These are phyloP conservation scores for Sepiola atlantica DNA, from an alignment of 2,888 invertebrate species.

Conservation along the genomic window DNA sequence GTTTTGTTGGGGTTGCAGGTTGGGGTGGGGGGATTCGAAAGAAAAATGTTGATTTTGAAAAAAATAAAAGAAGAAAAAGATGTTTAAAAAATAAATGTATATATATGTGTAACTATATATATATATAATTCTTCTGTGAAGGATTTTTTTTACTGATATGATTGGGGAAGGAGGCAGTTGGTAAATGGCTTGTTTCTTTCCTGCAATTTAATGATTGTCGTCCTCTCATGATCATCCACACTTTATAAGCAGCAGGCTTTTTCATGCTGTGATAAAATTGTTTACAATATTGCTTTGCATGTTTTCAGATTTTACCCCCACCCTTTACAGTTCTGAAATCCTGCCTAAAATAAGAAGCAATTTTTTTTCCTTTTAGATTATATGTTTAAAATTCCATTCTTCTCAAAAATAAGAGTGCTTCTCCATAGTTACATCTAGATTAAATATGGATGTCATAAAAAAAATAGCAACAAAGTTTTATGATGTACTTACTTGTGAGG, in stretches of 20 bases:
- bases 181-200: no score
- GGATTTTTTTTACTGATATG: slow-evolving; percentile 18
- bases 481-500: no score
- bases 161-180: background rate
- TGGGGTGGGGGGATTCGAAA: background rate
- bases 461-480: no score
- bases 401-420: no score
- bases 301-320: background rate
- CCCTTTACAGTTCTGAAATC: background rate
- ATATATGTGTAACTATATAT: background rate
- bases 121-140: slow-evolving; percentile 20
- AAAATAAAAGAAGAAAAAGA: background rate
- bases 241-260: background rate
- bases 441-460: no score
- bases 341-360: no score
- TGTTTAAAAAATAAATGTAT: background rate
- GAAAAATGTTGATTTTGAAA: background rate
- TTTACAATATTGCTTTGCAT: background rate
- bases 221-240: background rate
- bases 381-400: no score
- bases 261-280: slow-evolving; percentile 24
- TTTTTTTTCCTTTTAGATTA: no score
- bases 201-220: background rate
- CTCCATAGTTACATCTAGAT: no score
- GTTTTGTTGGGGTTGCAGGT: background rate